phyloP scores from a whole-genome alignment of 2,113 vertebrate genomes.

The Pelecanoides urinatrix region DNA sequence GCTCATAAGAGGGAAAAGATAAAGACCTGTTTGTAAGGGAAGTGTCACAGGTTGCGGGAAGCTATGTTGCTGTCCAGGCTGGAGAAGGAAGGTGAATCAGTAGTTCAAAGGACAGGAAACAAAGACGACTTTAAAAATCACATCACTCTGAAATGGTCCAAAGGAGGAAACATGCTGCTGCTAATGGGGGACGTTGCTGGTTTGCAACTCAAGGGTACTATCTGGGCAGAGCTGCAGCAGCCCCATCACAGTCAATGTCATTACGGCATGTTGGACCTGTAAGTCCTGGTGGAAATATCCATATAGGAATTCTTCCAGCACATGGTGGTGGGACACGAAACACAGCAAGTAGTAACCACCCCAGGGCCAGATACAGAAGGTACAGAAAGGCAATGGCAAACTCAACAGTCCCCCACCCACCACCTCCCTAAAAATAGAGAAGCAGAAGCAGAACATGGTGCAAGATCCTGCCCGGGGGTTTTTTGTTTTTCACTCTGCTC shows the following conservation, averaged over 20 bases:
- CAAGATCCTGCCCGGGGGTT: not conserved
- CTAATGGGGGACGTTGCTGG: accelerated
- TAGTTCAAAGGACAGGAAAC: not conserved
- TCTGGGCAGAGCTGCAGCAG: not conserved
- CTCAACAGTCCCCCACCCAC: not conserved
- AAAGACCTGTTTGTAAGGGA: not conserved
- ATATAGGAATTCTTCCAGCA: not conserved
- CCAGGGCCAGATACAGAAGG: not conserved
- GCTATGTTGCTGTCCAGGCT: not conserved
- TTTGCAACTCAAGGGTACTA: not conserved
- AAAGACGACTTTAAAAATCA: not conserved
- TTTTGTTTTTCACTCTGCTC: not conserved
- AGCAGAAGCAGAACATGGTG: not conserved
- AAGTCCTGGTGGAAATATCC: not conserved
- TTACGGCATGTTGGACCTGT: not conserved
- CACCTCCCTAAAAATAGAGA: not conserved
- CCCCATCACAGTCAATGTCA: not conserved
- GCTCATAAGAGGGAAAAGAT: not conserved
- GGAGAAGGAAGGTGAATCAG: not conserved
- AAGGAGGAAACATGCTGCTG: not conserved
- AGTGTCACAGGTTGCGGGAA: not conserved
- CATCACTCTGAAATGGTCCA: not conserved
- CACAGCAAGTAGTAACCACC: not conserved
- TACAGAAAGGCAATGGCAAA: not conserved
- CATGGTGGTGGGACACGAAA: not conserved